Evolutionary conservation across 1,140 invertebrate genomes (phyloP).

Genomic region (Matsumurasca onukii): DNA sequence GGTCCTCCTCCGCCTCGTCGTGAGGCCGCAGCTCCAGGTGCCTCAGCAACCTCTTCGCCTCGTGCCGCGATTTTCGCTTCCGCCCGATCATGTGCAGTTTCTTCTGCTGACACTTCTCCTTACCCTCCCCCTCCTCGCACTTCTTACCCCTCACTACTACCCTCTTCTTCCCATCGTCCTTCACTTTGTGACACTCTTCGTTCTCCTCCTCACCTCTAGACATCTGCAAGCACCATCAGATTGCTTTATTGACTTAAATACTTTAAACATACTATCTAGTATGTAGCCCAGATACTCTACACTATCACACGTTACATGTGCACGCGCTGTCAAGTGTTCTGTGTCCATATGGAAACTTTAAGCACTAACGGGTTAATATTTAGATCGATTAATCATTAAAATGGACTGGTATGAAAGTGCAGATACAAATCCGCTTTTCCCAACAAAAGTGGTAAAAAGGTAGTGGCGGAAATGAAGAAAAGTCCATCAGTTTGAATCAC

Average conservation of each 20-base stretch:
- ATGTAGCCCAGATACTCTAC: background rate
- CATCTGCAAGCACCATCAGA: slow-evolving; percentile 14
- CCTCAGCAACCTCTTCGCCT: slow-evolving; percentile 27
- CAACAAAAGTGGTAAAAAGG: no score
- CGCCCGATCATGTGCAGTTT: slow-evolving; percentile 25
- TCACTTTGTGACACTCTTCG: slow-evolving; percentile 31
- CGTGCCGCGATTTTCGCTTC: slow-evolving; percentile 28
- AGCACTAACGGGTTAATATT: no score
- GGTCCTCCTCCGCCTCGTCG: slow-evolving; percentile 18
- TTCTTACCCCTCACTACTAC: slow-evolving; percentile 21
- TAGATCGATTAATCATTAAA: no score
- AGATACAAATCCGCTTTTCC: no score
- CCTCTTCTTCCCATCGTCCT: slow-evolving; percentile 20
- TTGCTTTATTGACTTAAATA: background rate
- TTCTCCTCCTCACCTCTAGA: slow-evolving; percentile 30
- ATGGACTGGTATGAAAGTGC: no score
- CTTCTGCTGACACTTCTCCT: slow-evolving; percentile 20
- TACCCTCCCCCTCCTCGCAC: slow-evolving; percentile 24
- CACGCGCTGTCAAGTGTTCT: no score
- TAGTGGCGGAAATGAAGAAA: no score
- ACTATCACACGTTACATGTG: no score
- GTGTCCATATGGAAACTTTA: no score
- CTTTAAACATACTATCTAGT: background rate
- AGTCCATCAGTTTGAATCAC: no score
- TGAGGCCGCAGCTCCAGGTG: slow-evolving; percentile 21